Conservation (phyloP, 2,888 invertebrate species). For the Colostygia pectinataria region DNA sequence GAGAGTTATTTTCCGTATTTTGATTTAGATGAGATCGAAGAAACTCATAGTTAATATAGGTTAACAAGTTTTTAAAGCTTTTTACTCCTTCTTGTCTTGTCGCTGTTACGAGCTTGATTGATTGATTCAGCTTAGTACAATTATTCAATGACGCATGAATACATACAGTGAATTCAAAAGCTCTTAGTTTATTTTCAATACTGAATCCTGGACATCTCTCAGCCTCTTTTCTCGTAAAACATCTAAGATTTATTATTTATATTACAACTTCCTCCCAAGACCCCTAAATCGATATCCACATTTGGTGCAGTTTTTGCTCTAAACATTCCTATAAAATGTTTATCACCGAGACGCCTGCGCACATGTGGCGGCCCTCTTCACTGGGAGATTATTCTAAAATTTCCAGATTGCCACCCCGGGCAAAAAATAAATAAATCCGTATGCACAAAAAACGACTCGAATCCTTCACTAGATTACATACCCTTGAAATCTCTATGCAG, state of each 20-base stretch:
- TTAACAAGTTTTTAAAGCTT: too few species aligned
- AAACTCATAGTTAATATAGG: too few species aligned
- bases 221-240: slow-evolving; percentile 31
- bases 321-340: slow-evolving; percentile 82
- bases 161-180: neutral
- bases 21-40: too few species aligned
- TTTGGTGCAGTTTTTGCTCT: slow-evolving; percentile 78
- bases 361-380: slow-evolving; percentile 78
- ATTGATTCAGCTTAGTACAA: too few species aligned
- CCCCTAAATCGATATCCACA: slow-evolving; percentile 72
- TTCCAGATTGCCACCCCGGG: slow-evolving; percentile 81
- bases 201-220: too few species aligned
- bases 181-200: slow-evolving; percentile 5
- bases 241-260: slow-evolving; percentile 58
- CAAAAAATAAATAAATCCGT: slow-evolving; percentile 81
- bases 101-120: too few species aligned
- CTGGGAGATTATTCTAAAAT: slow-evolving; percentile 77
- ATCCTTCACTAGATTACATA: slow-evolving; percentile 71
- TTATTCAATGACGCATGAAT: too few species aligned
- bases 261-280: slow-evolving; percentile 74
- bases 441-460: slow-evolving; percentile 73
- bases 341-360: slow-evolving; percentile 65
- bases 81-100: too few species aligned
- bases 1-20: too few species aligned
- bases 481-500: slow-evolving; percentile 73